Evolutionary conservation across 2,797 vertebrate species (phyloP).

Genomic region (Moxostoma hubbsi): DNA sequence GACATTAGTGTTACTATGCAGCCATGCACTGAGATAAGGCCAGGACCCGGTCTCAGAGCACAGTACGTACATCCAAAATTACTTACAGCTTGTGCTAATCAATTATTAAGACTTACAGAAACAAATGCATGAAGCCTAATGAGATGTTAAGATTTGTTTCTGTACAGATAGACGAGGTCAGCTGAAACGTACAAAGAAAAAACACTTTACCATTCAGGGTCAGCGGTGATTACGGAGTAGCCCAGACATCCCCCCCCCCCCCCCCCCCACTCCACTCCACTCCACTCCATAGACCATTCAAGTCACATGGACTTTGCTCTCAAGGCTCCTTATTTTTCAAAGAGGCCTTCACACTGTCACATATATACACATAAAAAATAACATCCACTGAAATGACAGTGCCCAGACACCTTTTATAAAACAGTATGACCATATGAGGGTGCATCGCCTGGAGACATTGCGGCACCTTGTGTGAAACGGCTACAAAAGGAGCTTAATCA

Average conservation of each 20-base stretch:
- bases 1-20: constrained; percentile 32
- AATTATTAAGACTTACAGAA: constrained; percentile 61
- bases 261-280: no score
- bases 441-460: constrained; percentile 58
- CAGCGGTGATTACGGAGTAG: constrained; percentile 54
- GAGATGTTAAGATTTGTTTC: constrained; percentile 45
- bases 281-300: constrained; percentile 53
- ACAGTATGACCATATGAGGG: constrained; percentile 60
- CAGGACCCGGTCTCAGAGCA: background rate
- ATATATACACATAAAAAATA: constrained; percentile 49
- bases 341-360: constrained; percentile 39
- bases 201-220: constrained; percentile 56
- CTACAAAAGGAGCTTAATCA: constrained; percentile 68
- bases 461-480: constrained; percentile 60
- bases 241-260: constrained; percentile 35
- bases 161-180: constrained; percentile 46
- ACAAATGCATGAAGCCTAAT: constrained; percentile 53
- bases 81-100: constrained; percentile 59
- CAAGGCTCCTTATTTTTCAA: constrained; percentile 46
- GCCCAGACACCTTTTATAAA: constrained; percentile 65
- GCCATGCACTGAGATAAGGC: constrained; percentile 37
- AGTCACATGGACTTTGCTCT: constrained; percentile 55
- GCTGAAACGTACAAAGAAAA: constrained; percentile 45
- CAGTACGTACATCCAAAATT: constrained; percentile 50
- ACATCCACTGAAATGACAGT: constrained; percentile 48